Evolutionary conservation across 2,888 invertebrate species (phyloP), one percentile per base, ranked within the genome.

Genomic region (Stenurella melanura): DNA sequence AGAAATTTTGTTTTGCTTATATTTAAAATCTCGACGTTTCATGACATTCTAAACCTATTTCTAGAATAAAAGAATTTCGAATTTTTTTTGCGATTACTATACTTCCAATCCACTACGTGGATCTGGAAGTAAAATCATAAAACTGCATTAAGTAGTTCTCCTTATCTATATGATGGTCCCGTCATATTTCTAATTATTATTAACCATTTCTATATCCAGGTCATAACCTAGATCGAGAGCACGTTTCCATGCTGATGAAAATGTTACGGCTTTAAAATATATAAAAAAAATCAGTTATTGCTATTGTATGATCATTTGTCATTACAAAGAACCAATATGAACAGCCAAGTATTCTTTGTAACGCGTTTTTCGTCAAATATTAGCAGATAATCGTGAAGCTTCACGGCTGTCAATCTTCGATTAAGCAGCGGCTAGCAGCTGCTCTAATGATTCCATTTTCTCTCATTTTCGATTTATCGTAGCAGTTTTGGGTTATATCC

Each of bases 371-470:
- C 79, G 74, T 80, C 79, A 78, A 81, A 82, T 81, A 78, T 83
- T 76, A 82, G 78, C 80, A 80, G 83, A 83, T 86, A 86, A 86
- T 86, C 85, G 84, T 81, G 80, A 78, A 82, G 82, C 84, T 86
- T 86, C 83, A 86, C 82, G 86, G 76, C 72, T 85, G 86, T 86
- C 86, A 85, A 85, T 86, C 85, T 75, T 73, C 83, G 85, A 85
- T 86, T 86, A 85, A 83, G 81, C 81, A 82, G 79, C 77, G 72
- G 64, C 78, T 74, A 77, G 78, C 81, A 80, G 83, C 83, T 83
- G 83, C 81, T 82, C 82, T 84, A 81, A 84, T 84, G 83, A 84
- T 83, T 76, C 70, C 68, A 80, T 82, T 80, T 81, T 77, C 71
- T 79, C 73, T 75, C 57, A 58, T 50, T 75, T 75, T 72, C 71